Base-by-base conservation (phyloP, 2,113 vertebrate species). In the Lophius piscatorius region DNA sequence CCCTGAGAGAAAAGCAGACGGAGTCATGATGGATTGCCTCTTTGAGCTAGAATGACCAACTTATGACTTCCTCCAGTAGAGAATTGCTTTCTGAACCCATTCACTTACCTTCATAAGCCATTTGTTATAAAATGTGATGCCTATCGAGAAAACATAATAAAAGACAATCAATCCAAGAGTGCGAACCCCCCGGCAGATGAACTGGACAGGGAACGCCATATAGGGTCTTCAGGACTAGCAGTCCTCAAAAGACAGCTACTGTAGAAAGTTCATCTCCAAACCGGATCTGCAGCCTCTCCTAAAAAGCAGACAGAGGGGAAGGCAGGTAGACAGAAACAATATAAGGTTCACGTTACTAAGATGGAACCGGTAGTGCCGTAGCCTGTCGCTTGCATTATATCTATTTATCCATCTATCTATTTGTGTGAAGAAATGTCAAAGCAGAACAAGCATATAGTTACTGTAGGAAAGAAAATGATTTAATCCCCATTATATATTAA, bases 111-210 rank as follows among this genome's bases (percentile, higher is more conserved):
- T 94, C 61, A 95, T 94, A 6, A 97, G 90, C 96, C 95, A 95
- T 80, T 98, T 96, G 92, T 97, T 98, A 84, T 94, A 98, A 91
- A 96, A 96, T 24, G 96, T 95, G 90, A 96, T 95, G 51, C 95
- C 94, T 7, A 96, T 96, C 34, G 95, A 97, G 89, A 97, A 96
- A 74, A 88, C 86, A 68, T 94, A 95, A 60, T 94, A 96, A n/a
- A 94, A 88, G 2, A 95, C 90, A 26, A 95, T 92, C 44, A 95
- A 88, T 44, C 90, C 91, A 26, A 93, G 63, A 0, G 86, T 92
- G 76, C 92, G 61, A 20, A 90, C n/a, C 0, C 79, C 86, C 80
- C 89, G 85, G 80, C 91, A 93, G n/a, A 93, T 10, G 73, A 91
- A 82, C 54, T 90, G 87, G 50, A 87, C 63, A 0, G 81, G 89